Base-by-base conservation (phyloP, 2,113 vertebrate genomes). In the Varanus salvator region DNA sequence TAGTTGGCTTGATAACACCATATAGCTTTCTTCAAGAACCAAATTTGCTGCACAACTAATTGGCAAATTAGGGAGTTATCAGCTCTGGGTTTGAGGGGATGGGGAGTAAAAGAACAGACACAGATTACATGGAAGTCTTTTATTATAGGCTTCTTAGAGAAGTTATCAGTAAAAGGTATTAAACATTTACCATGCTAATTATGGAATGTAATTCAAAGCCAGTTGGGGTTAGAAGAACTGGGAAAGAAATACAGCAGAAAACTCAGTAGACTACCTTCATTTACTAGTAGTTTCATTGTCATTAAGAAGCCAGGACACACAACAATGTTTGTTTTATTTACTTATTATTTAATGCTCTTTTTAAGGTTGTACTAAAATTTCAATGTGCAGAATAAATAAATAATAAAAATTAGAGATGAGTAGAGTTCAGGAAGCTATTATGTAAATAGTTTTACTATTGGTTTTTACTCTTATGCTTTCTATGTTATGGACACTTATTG, bases 151-250 rank as follows among this genome's bases (percentile, higher is more conserved):
- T 57, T 74, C 8, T 9, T 86, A 34, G 23, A 82, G 23, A 38
- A 91, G 25, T 81, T 89, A 31, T 85, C 71, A 90, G 57, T 54
- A 6, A 50, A 86, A 85, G 0, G 0, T 77, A 89, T 72, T 89
- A 93, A 91, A 89, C 87, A 90, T 90, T 94, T 89, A 80, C 64
- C 17, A 21, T 57, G 57, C 3, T 92, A 90, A 87, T 91, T 87
- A 93, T 85, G 27, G 90, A 93, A 90, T 12, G 68, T 6, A 6
- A 78, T 86, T 17, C 86, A 90, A 48, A 92, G 27, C 6, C 82
- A 89, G 68, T 3, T 57, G 2, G 11, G 66, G 78, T 2, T 34
- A 86, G 3, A 52, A 80, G 60, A 69, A 84, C 48, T 94, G 68
- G 9, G 92, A 91, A 91, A 44, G 86, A 92, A 93, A 88, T 69